Evolutionary conservation across 2,888 invertebrate genomes (phyloP), one percentile per base, ranked within the genome.

Genomic region (Himalopsyche anomala): DNA sequence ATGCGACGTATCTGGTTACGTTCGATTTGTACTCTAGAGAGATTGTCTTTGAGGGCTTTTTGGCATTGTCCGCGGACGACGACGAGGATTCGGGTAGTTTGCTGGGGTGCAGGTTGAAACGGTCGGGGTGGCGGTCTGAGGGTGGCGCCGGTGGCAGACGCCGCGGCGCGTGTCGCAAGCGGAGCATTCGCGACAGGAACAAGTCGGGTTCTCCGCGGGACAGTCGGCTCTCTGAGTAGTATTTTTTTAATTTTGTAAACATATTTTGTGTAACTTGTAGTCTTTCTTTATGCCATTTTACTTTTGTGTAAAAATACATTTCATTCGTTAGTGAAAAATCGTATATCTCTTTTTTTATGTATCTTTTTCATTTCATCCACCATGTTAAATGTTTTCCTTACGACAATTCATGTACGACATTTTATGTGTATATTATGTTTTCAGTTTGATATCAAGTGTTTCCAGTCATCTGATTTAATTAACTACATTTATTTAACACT

Each of bases 1-100:
- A 93, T 90, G 94, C 93, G 89, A 94, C 93, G 92, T 94, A 94
- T 91, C 94, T 93, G 90, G 94, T 94, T 91, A 94, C 90, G 89
- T 91, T 90, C 88, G 91, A 90, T 89, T 91, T 90, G 90, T 91
- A 91, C 90, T 91, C 91, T 89, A 88, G 80, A 56, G 88, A 87
- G 90, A 91, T 89, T 91, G 91, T 89, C 91, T 90, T 89, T 91
- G 91, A 89, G 90, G 91, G 89, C 89, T 91, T 90, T 90, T 90
- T 90, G 89, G 84, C 88, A 87, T 89, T 51, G 19, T 87, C 83
- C 42, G 84, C 85, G 56, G 38, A 28, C n/a, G 55, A 45, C 11
- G 45, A 19, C 15, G 83, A 82, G 42, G 85, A 83, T 55, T 87
- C 86, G 3, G 88, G 88, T 12, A 86, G 88, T 81, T 86, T 86